Base-by-base conservation (phyloP, 2,113 vertebrate species). In the Tetrao urogallus region DNA sequence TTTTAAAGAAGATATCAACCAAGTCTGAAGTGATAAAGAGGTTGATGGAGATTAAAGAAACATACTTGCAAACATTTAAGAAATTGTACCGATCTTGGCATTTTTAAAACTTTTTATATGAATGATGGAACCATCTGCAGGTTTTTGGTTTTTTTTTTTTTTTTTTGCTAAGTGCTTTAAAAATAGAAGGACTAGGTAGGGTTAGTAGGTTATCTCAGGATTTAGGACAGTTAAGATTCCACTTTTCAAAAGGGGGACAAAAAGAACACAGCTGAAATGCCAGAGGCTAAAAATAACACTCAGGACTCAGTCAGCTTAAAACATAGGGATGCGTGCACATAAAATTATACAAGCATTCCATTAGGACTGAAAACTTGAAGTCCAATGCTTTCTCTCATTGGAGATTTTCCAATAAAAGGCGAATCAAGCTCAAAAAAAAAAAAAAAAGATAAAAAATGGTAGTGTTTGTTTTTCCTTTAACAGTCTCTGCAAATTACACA, bases 31-130 rank as follows among this genome's bases (percentile, higher is more conserved):
- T 19, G 3, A 21, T 40, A 2, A 79, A 61, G 27, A 70, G 11
- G n/a, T 43, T 63, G 45, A 90, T 11, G 13, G 58, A 38, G 25
- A 75, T 28, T 65, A 65, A 43, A 65, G 43, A 69, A 70, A 24
- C 34, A 50, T 0, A 0, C 8, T 6, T 11, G 36, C 45, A 63
- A 57, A 15, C 27, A 54, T 67, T 81, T 71, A 43, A 45, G 28
- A 5, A 69, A 17, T 47, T 58, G 27, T 38, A 1, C 8, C 8
- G 11, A 20, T 76, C 67, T 36, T 48, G 48, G 48, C 18, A 15
- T 43, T 70, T 71, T 28, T 25, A 54, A 36, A 69, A 47, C 4
- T 38, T 8, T 27, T 89, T 67, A 24, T 73, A 28, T 24, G 57
- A 74, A 48, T 30, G 5, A 82, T 6, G 9, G 12, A 82, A 50